These are phyloP conservation scores for Noctua fimbriata DNA, from an alignment of 2,888 invertebrate species.

Conservation along the genomic window DNA sequence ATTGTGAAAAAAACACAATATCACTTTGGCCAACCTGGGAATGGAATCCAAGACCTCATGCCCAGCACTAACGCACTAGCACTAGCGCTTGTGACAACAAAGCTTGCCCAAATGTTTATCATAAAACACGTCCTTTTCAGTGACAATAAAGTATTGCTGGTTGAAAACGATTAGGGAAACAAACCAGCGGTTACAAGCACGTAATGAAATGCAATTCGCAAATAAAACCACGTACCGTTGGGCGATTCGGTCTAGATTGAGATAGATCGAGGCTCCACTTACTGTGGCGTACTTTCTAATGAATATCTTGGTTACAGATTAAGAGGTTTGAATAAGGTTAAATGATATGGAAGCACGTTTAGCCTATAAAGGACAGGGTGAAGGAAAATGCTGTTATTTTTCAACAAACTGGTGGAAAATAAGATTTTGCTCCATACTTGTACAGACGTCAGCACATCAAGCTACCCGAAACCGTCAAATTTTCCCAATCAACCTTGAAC, in stretches of 20 bases:
- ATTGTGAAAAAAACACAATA: not conserved
- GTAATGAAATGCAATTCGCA: constrained; percentile 34
- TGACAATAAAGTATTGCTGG: constrained; percentile 1
- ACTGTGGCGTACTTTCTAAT: constrained; percentile 62
- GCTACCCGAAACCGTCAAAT: no score
- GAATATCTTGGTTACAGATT: constrained; percentile 44
- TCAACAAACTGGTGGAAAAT: no score
- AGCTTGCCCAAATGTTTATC: not conserved
- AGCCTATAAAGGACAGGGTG: not conserved
- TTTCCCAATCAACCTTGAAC: no score
- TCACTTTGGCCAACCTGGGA: not conserved
- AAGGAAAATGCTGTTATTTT: not conserved
- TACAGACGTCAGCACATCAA: no score
- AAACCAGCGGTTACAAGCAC: not conserved
- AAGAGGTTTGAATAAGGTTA: constrained; percentile 30
- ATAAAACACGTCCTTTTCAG: not conserved
- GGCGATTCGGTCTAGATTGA: constrained; percentile 50
- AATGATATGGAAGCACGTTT: not conserved
- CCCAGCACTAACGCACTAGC: no score
- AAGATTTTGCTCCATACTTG: no score
- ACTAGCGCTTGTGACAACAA: not conserved
- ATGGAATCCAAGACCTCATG: not conserved
- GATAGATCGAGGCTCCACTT: constrained; percentile 47
- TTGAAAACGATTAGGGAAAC: not conserved
- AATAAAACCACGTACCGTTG: constrained; percentile 33